These are phyloP conservation scores for Ctenopoma multispine DNA, from an alignment of 2,797 vertebrate species.

Conservation along the genomic window DNA sequence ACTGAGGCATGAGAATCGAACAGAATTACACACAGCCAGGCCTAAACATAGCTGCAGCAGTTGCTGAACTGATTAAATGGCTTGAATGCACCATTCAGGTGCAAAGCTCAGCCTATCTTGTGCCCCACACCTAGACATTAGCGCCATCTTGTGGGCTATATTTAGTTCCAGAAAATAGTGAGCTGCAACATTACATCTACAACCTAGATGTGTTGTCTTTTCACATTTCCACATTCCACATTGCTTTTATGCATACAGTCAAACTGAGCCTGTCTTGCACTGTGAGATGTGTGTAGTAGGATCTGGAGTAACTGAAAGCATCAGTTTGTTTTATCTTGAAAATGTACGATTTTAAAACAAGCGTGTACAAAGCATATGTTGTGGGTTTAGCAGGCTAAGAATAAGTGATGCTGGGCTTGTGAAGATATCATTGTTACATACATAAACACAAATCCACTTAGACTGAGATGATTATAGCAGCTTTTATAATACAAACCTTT, in stretches of 20 bases:
- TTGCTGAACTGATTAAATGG: slow-evolving; percentile 41
- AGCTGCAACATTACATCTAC: not conserved
- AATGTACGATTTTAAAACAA: slow-evolving; percentile 19
- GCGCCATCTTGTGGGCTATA: slow-evolving; percentile 73
- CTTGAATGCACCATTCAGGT: slow-evolving; percentile 29
- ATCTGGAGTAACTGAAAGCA: slow-evolving; percentile 5
- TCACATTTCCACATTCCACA: not conserved
- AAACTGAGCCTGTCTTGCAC: not conserved
- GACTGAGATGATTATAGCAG: slow-evolving; percentile 14
- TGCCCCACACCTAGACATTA: slow-evolving; percentile 36
- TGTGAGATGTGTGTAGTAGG: not conserved
- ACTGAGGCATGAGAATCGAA: not conserved
- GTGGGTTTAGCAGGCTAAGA: slow-evolving; percentile 8
- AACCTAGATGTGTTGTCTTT: not conserved
- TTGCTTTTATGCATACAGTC: slow-evolving; percentile 11
- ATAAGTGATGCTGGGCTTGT: slow-evolving; percentile 3
- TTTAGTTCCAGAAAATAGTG: not conserved
- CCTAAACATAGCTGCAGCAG: slow-evolving; percentile 27
- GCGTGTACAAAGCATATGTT: slow-evolving; percentile 21
- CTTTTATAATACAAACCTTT: slow-evolving; percentile 13
- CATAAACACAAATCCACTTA: slow-evolving; percentile 9
- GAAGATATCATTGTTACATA: slow-evolving; percentile 17
- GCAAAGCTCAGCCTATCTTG: not conserved
- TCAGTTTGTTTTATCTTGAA: slow-evolving; percentile 22
- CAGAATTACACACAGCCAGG: slow-evolving; percentile 13